Conservation (phyloP, 2,888 invertebrate species). For the Hipparchia sbordonii region DNA sequence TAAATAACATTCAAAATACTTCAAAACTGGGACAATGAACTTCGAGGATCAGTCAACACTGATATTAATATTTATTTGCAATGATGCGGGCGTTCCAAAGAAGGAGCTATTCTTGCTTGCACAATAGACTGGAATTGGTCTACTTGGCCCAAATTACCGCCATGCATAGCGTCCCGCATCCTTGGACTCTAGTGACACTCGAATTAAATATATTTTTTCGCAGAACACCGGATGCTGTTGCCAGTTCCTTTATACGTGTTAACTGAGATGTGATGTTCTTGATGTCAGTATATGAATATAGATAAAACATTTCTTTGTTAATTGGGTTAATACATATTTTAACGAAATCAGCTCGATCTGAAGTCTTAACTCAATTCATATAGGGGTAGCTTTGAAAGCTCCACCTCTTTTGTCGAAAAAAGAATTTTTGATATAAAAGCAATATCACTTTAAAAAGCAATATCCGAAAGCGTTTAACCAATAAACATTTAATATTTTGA, state of each 20-base stretch:
- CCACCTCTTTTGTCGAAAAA: background rate
- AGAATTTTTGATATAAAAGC: background rate
- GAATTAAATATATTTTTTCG: conserved; percentile 57
- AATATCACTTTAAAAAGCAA: conserved; percentile 6
- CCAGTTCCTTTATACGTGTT: conserved; percentile 40
- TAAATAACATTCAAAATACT: background rate
- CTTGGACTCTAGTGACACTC: conserved; percentile 61
- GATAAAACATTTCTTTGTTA: background rate
- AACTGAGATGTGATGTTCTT: conserved; percentile 34
- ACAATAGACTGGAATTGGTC: conserved; percentile 73
- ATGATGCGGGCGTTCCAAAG: conserved; percentile 67
- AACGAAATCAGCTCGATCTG: background rate
- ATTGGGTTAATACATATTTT: conserved; percentile 6
- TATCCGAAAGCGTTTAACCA: conserved; percentile 23
- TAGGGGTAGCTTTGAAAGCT: background rate
- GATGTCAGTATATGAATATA: conserved; percentile 1
- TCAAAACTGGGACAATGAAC: conserved; percentile 31
- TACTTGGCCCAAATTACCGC: conserved; percentile 79
- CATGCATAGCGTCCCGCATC: conserved; percentile 71
- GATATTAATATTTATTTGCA: conserved; percentile 69
- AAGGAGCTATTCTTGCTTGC: conserved; percentile 74
- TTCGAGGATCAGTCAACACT: conserved; percentile 19
- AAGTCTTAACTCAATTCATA: background rate
- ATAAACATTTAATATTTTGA: conserved; percentile 37
- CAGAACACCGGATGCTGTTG: conserved; percentile 39